Evolutionary conservation across 2,888 invertebrate genomes (phyloP), one percentile per base, ranked within the genome.

Genomic region (Harmothoe impar): DNA sequence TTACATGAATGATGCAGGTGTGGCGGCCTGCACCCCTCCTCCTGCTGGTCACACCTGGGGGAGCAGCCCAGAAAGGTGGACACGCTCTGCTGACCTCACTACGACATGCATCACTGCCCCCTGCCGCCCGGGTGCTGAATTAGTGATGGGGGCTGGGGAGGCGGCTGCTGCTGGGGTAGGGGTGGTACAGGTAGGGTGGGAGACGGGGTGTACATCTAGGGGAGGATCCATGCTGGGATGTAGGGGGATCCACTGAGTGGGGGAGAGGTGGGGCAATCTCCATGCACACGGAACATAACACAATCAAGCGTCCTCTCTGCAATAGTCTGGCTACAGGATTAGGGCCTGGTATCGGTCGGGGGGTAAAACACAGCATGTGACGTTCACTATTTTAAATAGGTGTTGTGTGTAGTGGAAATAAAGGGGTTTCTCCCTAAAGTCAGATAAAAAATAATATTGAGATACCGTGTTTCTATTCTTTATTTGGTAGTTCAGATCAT

Each of bases 1-100:
- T 29, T 72, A 72, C 72, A 72, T 72, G 17, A 72, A 72, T 29
- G 72, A 72, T 72, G 72, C 72, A 72, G 72, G 72, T 72, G 72
- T 0, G 72, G 25, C 25, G 72, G 20, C 3, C 43, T 10, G 10
- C 43, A 43, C 43, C 31, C 25, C 72, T 15, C 72, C 1, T 43
- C 43, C 43, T 43, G 7, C 15, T 29, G 29, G 72, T 72, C 72
- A 72, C 72, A 72, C 72, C 25, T 72, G 72, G 31, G 0, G 72
- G 29, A n/a, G 31, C 72, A 72, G 17, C 3, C 72, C 72, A 72
- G 72, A 72, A 72, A 72, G 72, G 72, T 29, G 29, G 72, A 72
- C 72, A 72, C 72, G 72, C 72, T 29, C 72, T 29, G 31, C 29
- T 29, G 72, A 25, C 17, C 31, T 72, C 72, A 72, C 72, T 72